phyloP scores from a whole-genome alignment of 2,113 vertebrate genomes.

The Morone saxatilis region DNA sequence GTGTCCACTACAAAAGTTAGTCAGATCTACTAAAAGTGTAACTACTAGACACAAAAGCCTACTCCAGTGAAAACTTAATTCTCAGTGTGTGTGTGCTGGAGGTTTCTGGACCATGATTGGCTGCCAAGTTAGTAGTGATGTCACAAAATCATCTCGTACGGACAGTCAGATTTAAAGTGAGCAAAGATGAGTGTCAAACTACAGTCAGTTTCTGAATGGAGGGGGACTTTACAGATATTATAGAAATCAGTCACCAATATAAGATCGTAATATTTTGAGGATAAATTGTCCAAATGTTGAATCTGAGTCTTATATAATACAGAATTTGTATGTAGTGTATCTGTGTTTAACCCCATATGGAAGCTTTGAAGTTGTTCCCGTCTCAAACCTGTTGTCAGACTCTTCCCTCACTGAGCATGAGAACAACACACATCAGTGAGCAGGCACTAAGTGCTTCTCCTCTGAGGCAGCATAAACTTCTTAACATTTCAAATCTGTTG shows the following conservation, averaged over 20 bases:
- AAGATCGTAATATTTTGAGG: neutral
- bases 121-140: neutral
- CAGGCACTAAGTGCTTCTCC: constrained; percentile 64
- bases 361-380: constrained; percentile 44
- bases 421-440: constrained; percentile 68
- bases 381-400: constrained; percentile 58
- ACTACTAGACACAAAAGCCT: neutral
- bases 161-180: neutral
- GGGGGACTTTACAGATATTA: neutral
- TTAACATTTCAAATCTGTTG: constrained; percentile 74
- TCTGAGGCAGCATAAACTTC: constrained; percentile 64
- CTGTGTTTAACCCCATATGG: constrained; percentile 9
- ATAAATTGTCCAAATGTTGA: constrained; percentile 4
- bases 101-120: neutral
- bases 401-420: constrained; percentile 63
- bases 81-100: neutral
- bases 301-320: constrained; percentile 11
- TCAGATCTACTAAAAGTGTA: neutral
- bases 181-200: no score
- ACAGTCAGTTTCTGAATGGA: neutral
- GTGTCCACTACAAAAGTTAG: neutral
- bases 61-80: neutral
- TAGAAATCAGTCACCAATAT: no score
- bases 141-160: neutral
- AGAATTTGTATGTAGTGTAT: constrained; percentile 16